These are phyloP conservation scores for Bolinopsis microptera DNA, from an alignment of 37 sponge, comb jelly and placozoan species.

Conservation along the genomic window DNA sequence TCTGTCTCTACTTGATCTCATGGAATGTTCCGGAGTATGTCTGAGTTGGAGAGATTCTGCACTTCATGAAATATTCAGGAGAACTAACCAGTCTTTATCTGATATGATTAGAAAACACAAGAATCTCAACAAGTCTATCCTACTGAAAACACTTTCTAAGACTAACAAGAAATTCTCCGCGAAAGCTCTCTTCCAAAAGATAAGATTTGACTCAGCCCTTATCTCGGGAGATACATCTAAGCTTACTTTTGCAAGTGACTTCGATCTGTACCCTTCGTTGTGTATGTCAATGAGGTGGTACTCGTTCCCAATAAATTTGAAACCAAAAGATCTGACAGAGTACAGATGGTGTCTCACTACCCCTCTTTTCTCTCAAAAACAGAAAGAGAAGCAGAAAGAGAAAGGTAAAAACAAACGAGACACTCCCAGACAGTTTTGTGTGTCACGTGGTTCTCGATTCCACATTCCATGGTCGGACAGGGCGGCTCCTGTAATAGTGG, in stretches of 20 bases:
- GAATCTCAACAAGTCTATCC: background rate
- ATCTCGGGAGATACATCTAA: background rate
- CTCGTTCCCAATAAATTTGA: background rate
- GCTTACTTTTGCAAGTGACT: background rate
- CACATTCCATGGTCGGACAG: no score
- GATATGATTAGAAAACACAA: constrained; percentile 5
- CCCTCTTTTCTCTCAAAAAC: no score
- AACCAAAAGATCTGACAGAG: background rate
- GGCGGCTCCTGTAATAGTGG: background rate
- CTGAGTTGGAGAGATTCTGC: background rate
- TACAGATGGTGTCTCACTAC: background rate
- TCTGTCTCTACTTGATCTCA: background rate
- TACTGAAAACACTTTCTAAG: background rate
- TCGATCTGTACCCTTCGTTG: background rate
- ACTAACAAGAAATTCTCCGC: background rate
- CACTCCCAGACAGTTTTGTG: no score
- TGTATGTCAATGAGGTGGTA: background rate
- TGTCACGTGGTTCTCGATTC: no score
- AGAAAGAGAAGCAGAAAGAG: no score
- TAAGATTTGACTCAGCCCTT: background rate
- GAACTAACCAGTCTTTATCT: background rate
- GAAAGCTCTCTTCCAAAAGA: background rate
- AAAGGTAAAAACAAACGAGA: no score
- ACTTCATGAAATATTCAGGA: background rate
- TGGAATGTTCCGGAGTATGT: background rate